phyloP scores from a whole-genome alignment of 2,797 vertebrate genomes.

The Pangasius krempfi region DNA sequence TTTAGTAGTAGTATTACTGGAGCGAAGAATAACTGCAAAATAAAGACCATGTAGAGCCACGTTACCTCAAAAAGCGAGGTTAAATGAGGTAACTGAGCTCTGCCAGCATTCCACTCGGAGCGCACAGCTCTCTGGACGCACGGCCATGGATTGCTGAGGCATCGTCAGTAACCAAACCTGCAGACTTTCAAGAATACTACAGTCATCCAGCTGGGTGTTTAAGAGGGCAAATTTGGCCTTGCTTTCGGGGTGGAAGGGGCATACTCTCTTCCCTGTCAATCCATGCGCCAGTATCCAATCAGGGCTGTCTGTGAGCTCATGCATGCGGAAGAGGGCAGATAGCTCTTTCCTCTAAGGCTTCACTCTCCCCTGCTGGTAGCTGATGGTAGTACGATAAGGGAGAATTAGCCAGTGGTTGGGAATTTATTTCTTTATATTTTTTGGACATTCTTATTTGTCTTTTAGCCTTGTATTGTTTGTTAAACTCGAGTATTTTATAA shows the following conservation, averaged over 20 bases:
- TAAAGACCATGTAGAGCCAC: background rate
- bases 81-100: background rate
- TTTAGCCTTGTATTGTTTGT: background rate
- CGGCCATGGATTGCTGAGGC: background rate
- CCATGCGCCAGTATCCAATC: background rate
- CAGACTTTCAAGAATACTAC: background rate
- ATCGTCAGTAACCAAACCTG: background rate
- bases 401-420: background rate
- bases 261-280: background rate
- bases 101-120: background rate
- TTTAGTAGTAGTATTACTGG: background rate
- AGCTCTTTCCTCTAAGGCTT: background rate
- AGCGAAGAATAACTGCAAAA: background rate
- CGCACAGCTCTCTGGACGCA: background rate
- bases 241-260: background rate
- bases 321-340: background rate
- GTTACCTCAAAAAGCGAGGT: background rate
- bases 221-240: background rate
- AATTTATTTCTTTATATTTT: background rate
- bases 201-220: background rate
- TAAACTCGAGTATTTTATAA: background rate
- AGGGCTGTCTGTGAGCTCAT: too few relatives aligned
- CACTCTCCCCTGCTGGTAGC: background rate
- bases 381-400: background rate
- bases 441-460: background rate